Evolutionary conservation across 1,140 invertebrate species (phyloP), one percentile per base, ranked within the genome.

Genomic region (Drosophila subobscura): DNA sequence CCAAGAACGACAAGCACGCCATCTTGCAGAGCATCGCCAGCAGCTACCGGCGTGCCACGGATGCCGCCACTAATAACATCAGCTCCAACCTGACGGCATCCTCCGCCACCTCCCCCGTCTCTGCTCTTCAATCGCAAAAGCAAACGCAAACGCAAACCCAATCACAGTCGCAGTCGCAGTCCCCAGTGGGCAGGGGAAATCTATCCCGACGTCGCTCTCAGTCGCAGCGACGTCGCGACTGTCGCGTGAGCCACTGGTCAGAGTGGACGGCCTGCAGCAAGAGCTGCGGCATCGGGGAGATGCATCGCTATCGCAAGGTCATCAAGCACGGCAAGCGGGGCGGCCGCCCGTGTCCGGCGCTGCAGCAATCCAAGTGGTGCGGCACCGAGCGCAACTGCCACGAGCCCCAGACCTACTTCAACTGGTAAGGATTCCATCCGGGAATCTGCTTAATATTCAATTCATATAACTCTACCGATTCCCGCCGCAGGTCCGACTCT

Each of bases 211-310:
- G 92, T 93, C 94, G 52, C 92, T 45, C 47, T 25, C 50, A 59
- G 25, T 95, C 78, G 20, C 83, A 89, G 50, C 40, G 85, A 12
- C 85, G 79, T 37, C 90, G 90, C 52, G 95, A 97, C 89, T 98
- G 97, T 91, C 94, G 95, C 71, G 96, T 98, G n/a, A 94, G 95
- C 50, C 95, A 96, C 63, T 98, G 97, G 97, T 95, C 95, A 3
- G 94, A 95, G 61, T 98, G 97, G 97, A 95, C 95, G 71, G 92
- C 94, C 12, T 98, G 97, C 92, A 96, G 95, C 91, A 95, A 95
- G 79, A 95, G 95, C 40, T 97, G 97, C 90, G 96, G 96, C 45
- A 96, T 97, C 40, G 97, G 97, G 12, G 96, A 97, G 91, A 96
- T 96, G 91, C 93, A 95, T 84, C 94, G 97, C 67, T 94, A 94